Evolutionary conservation across 1,140 invertebrate species (phyloP).

Genomic region (Drosophila kepulauana): DNA sequence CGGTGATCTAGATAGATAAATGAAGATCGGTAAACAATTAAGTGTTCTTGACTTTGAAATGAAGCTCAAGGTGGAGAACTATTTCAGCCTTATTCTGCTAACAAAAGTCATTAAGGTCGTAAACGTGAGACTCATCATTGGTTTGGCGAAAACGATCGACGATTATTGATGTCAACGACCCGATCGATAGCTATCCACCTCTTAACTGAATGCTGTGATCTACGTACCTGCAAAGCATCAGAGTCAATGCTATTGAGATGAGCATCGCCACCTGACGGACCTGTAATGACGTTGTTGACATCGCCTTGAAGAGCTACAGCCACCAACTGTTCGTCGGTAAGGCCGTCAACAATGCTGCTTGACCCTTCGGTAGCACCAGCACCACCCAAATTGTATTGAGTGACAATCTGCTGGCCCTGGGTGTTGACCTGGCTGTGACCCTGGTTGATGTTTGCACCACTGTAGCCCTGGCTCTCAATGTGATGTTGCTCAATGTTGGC

Average conservation of each 20-base stretch:
- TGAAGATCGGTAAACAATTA: background rate
- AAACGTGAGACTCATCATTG: no score
- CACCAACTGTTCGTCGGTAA: conserved; percentile 77
- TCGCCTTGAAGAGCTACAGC: conserved; percentile 75
- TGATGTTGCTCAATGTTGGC: conserved; percentile 73
- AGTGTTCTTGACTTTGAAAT: no score
- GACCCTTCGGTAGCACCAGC: conserved; percentile 5
- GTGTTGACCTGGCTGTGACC: conserved; percentile 32
- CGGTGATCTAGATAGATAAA: conserved; percentile 15
- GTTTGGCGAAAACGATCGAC: no score
- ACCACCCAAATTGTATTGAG: conserved; percentile 51
- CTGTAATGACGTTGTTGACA: conserved; percentile 44
- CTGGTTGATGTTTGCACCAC: conserved; percentile 57
- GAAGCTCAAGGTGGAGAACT: no score
- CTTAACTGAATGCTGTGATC: background rate
- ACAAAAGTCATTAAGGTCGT: no score
- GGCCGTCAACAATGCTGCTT: conserved; percentile 65
- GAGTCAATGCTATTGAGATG: conserved; percentile 65
- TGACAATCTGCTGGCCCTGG: conserved; percentile 24
- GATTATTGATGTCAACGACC: no score
- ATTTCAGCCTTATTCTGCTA: no score
- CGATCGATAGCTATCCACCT: background rate
- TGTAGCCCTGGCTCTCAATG: conserved; percentile 78
- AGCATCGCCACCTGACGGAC: conserved; percentile 41
- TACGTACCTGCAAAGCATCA: conserved; percentile 69